Evolutionary conservation across 2,888 invertebrate species (phyloP), one percentile per base, ranked within the genome.

Genomic region (Calliscelio sp.): DNA sequence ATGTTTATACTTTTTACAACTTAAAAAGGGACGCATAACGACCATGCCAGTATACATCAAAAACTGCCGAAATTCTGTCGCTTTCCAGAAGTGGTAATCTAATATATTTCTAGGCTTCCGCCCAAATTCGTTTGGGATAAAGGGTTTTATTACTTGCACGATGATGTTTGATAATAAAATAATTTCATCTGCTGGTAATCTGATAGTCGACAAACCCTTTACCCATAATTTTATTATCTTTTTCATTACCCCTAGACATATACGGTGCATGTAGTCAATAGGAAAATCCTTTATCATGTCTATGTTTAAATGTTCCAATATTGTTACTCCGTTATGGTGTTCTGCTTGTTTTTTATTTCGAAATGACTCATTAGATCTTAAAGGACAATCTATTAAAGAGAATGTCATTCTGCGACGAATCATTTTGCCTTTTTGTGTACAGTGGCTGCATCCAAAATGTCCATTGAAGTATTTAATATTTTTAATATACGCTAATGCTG

Each of bases 11-110:
- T 73, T 59, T 28, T 73, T 73, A 0, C 20, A 24, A 16, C 14
- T 16, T 51, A 73, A 38, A 61, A 73, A 73, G 28, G 28, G 28
- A 28, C 28, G 28, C 28, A 28, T 28, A 6, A 28, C 28, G 14
- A 61, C 61, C 22, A 61, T 49, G 24, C 73, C 55, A 1, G 70
- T 55, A 28, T 70, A 70, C 55, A 70, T 51, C 20, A 68, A 55
- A 55, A 68, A 68, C 28, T 73, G 73, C 8, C 57, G 80, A 24
- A 87, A 82, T 65, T 90, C 88, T 11, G 89, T 89, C 11, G 88
- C 88, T 75, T 89, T 89, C 73, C 49, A 89, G 57, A 85, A 87
- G 11, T 77, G 81, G 61, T 28, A 28, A 18, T 68, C 57, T 25
- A 65, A 22, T 11, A 78, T n/a, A 41, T 18, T 68, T 38, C 61